phyloP scores from a whole-genome alignment of 2,797 vertebrate species.

The Synaphobranchus kaupii region DNA sequence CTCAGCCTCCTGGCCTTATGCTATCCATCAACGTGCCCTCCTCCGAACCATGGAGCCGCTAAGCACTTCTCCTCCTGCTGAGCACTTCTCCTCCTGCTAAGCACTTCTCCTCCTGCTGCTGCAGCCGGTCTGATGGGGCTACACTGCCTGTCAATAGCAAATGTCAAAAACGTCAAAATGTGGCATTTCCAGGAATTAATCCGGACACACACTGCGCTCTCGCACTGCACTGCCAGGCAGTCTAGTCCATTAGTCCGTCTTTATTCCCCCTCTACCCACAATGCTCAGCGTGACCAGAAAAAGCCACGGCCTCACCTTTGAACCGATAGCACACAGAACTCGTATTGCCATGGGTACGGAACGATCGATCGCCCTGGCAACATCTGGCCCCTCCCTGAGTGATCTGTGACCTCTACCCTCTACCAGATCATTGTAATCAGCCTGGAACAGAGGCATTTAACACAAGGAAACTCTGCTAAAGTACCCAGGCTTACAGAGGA shows the following conservation, averaged over 20 bases:
- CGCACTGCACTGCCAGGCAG: slow-evolving; percentile 2
- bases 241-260: slow-evolving; percentile 44
- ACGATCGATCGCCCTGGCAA: slow-evolving; percentile 18
- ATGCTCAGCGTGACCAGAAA: slow-evolving; percentile 18
- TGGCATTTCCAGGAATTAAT: background rate
- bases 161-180: background rate
- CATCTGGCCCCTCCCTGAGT: slow-evolving; percentile 33
- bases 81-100: no score
- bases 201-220: background rate
- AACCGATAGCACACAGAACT: slow-evolving; percentile 25
- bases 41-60: background rate
- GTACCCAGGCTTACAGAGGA: slow-evolving; percentile 23
- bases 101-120: no score
- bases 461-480: background rate
- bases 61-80: no score
- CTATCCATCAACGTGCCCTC: no score
- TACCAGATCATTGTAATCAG: background rate
- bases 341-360: slow-evolving; percentile 19
- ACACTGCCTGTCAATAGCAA: background rate
- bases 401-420: slow-evolving; percentile 15
- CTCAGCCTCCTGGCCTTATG: background rate
- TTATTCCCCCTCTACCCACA: background rate
- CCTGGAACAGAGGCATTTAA: background rate
- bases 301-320: slow-evolving; percentile 24
- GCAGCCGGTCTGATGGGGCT: slow-evolving; percentile 11